These are phyloP conservation scores for Agapornis canus DNA, from an alignment of 2,797 vertebrate genomes.

Conservation along the genomic window DNA sequence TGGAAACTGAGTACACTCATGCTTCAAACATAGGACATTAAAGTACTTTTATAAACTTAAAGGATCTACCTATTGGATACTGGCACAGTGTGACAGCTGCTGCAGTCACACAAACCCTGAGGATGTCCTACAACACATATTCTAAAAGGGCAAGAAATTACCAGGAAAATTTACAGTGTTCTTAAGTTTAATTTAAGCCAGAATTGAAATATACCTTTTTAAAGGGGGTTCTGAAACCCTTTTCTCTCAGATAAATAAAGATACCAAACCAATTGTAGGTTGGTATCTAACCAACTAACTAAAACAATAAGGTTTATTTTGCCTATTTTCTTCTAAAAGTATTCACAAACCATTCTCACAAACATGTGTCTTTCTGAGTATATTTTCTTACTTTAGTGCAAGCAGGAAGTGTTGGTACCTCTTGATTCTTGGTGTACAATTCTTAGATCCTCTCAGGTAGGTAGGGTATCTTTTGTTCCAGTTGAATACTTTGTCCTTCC, in stretches of 20 bases:
- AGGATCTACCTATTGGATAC: not conserved
- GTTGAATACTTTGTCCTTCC: not conserved
- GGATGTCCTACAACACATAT: not conserved
- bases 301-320: not conserved
- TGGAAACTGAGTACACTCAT: not conserved
- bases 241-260: not conserved
- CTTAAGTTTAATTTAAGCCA: not conserved
- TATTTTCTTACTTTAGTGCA: not conserved
- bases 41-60: not conserved
- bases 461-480: not conserved
- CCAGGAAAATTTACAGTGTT: not conserved
- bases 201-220: not conserved
- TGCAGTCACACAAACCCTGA: not conserved
- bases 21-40: not conserved
- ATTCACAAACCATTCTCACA: not conserved
- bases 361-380: not conserved
- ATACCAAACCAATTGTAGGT: not conserved
- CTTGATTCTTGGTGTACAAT: not conserved
- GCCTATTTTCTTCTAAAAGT: not conserved
- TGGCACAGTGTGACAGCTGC: not conserved
- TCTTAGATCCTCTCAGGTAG: not conserved
- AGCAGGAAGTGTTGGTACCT: not conserved
- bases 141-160: not conserved
- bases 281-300: not conserved
- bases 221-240: not conserved